phyloP scores from a whole-genome alignment of 23 tunicate species.

The Diplosoma virens region DNA sequence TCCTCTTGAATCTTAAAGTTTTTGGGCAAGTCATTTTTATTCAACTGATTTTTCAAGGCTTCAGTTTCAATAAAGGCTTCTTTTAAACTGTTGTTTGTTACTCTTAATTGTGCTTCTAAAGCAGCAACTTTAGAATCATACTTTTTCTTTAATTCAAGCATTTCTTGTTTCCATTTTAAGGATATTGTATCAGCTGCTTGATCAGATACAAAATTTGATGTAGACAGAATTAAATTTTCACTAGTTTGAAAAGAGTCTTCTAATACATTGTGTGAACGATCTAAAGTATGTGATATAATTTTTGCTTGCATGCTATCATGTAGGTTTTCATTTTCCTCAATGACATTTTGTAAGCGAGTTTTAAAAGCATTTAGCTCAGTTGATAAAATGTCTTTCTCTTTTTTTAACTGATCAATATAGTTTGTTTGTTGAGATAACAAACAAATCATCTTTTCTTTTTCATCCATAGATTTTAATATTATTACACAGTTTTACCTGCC shows the following conservation, averaged over 20 bases:
- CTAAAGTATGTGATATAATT: constrained; percentile 38
- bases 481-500: too few species aligned
- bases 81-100: constrained; percentile 25
- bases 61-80: constrained; percentile 22
- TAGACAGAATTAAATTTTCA: neutral
- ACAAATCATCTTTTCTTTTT: too few species aligned
- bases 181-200: neutral
- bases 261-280: constrained; percentile 15
- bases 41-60: neutral
- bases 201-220: neutral
- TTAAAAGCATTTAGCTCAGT: constrained; percentile 36
- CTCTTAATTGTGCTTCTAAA: constrained; percentile 43
- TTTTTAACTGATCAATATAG: constrained; percentile 62
- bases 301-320: constrained; percentile 53
- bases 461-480: too few species aligned
- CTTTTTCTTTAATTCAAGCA: constrained; percentile 31
- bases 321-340: constrained; percentile 61
- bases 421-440: constrained; percentile 40
- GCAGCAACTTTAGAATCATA: constrained; percentile 62
- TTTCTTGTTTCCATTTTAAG: neutral
- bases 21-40: neutral
- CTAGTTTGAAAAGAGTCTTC: neutral
- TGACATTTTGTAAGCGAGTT: constrained; percentile 36
- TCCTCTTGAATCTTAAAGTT: neutral
- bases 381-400: constrained; percentile 32